Base-by-base conservation (phyloP, 2,888 invertebrate species). In the Endotricha flammealis region DNA sequence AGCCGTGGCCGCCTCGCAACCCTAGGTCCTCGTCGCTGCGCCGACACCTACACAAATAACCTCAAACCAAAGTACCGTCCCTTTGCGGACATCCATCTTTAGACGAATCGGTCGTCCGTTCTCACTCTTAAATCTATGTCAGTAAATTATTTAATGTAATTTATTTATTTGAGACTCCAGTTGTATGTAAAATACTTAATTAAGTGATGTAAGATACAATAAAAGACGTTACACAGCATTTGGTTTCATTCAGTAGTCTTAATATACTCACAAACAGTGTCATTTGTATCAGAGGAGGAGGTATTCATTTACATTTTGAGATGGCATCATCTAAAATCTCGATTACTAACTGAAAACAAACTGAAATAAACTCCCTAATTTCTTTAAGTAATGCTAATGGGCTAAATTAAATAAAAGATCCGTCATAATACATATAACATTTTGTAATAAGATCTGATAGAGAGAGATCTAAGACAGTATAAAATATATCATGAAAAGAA, bases 131-230 rank as follows among this genome's bases (percentile, higher is more conserved):
- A 71, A 71, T 80, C 79, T 82, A 81, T 71, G 83, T 85, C 82
- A 82, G 67, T 82, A 80, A 82, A 78, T 85, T 78, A 82, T 81
- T 78, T 70, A 78, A 76, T 73, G 67, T 85, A 80, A 83, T 78
- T 85, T 85, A 86, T 85, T 83, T 83, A 80, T 77, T 82, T 72
- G 69, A 78, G 81, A 82, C 79, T 72, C 72, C 63, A 65, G 73
- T 75, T 76, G 67, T 75, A 69, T 72, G 64, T 74, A 74, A 63
- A 72, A 60, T 76, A 74, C 71, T 65, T 78, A 74, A 77, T 70
- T 72, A 64, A 76, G 74, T 76, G 72, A 78, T 73, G 64, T 74
- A 74, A 78, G 77, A 64, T 54, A 64, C 58, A 70, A 71, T 69
- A 75, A 71, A 69, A 69, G 59, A 68, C 52, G 57, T 63, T 63